These are phyloP conservation scores for Empis livida DNA, from an alignment of 2,888 invertebrate genomes.

Conservation along the genomic window DNA sequence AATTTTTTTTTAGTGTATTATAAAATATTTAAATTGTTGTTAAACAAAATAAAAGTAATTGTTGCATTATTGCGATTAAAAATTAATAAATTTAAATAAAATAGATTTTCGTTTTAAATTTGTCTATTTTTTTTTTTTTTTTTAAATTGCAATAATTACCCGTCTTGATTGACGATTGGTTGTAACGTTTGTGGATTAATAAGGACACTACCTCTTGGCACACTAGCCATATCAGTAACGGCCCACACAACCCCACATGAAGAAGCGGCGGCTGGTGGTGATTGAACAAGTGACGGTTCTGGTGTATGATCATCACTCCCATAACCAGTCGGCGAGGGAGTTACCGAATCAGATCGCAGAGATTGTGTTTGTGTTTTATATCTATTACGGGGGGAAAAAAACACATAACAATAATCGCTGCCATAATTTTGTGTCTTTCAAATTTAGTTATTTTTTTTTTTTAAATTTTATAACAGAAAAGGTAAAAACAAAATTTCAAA, in stretches of 20 bases:
- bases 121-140: conserved; percentile 6
- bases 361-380: conserved; percentile 38
- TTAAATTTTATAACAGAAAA: neutral
- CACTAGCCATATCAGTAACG: conserved; percentile 70
- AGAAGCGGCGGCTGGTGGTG: conserved; percentile 14
- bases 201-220: conserved; percentile 77
- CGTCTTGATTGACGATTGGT: conserved; percentile 38
- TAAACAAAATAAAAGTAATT: neutral
- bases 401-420: conserved; percentile 10
- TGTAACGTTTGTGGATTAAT: conserved; percentile 59
- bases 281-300: conserved; percentile 27
- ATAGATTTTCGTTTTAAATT: conserved; percentile 11
- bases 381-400: conserved; percentile 18
- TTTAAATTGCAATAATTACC: conserved; percentile 33
- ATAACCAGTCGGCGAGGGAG: conserved; percentile 59
- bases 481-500: neutral
- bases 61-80: neutral
- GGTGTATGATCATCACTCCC: conserved; percentile 35
- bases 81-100: conserved; percentile 9
- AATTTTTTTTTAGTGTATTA: neutral
- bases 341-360: conserved; percentile 55
- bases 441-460: conserved; percentile 1
- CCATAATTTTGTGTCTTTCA: conserved; percentile 3
- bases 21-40: neutral
- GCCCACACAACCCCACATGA: conserved; percentile 61